Base-by-base conservation (phyloP, 53 echinoderm and acorn worm species). In the Actinopyga echinites region DNA sequence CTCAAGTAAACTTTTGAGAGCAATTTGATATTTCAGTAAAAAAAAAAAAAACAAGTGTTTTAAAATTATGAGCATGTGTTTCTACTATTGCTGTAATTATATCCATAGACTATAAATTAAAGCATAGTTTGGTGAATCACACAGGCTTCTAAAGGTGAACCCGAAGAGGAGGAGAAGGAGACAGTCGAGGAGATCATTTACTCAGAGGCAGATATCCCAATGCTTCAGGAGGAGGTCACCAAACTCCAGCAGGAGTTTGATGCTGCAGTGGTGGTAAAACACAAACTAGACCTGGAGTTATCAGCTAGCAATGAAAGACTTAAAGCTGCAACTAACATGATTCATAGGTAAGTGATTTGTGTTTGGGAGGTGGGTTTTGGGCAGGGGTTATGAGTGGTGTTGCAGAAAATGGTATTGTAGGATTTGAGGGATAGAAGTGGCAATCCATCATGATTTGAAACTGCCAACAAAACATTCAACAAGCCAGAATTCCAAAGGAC, bases 291-390 rank as follows among this genome's bases (percentile, higher is more conserved):
- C 65, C 87, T 92, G 28, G 99, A 99, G 37, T 85, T 99, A 25
- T 85, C 83, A n/a, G 99, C 99, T 1, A 99, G 94, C 54, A 99
- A 99, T 56, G 99, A 99, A 79, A 94, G 94, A 79, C 84, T 99
- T 8, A 86, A 90, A 69, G 94, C 99, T 7, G 99, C 99, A 23
- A 95, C 94, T 25, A 92, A 90, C 61, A 99, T 99, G 99, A 94
- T 99, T 38, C 84, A 88, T 78, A 99, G 99, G 99, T 99, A 37
- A 77, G 77, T 69, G 34, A 37, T 13, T 17, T n/a, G 34, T 0
- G 49, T 40, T 7, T 40, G 40, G 40, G 40, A 10, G 40, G 10
- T 7, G 40, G 40, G 40, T 7, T 3, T 3, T 2, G 40, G 40
- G 40, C 8, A 40, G 10, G 40, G 40, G 5, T 49, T 15, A 17